Evolutionary conservation across 2,113 vertebrate species (phyloP).

Genomic region (Stigmatopora argus): DNA sequence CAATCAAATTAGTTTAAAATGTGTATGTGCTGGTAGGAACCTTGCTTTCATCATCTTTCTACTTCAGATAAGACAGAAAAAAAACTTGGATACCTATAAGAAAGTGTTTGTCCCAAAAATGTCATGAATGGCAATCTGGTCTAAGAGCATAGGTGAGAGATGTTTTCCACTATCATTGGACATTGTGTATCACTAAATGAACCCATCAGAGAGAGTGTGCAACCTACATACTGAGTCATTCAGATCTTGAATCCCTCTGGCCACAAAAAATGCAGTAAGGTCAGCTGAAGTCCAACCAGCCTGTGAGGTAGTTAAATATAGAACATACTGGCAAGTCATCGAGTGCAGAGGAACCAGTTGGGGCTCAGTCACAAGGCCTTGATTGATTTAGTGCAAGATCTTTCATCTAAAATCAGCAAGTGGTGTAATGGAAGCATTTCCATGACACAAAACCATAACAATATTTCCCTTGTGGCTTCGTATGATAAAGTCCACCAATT

Average conservation of each 20-base stretch:
- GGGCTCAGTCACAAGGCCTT: conserved; percentile 49
- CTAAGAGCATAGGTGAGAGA: background rate
- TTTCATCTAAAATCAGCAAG: conserved; percentile 58
- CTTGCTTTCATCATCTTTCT: background rate
- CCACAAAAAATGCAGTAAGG: conserved; percentile 47
- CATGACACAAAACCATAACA: conserved; percentile 48
- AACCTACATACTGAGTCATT: conserved; percentile 31
- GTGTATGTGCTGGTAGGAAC: background rate
- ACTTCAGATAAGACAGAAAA: background rate
- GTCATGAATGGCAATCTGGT: background rate
- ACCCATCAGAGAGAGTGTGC: conserved; percentile 24
- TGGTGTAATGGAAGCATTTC: conserved; percentile 53
- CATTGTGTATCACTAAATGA: conserved; percentile 7
- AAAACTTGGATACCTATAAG: background rate
- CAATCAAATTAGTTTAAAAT: too few relatives aligned
- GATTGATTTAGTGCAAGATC: conserved; percentile 46
- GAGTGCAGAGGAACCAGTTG: conserved; percentile 23
- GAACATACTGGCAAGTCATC: conserved; percentile 49
- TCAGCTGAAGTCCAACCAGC: conserved; percentile 53
- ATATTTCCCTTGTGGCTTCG: conserved; percentile 38
- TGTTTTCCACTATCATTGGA: background rate
- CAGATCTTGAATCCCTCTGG: conserved; percentile 25
- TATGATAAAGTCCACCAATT: conserved; percentile 40
- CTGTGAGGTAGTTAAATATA: conserved; percentile 60
- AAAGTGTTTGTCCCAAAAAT: background rate